These are phyloP conservation scores for Aphis craccivora DNA, from an alignment of 1,140 invertebrate species.

Conservation along the genomic window DNA sequence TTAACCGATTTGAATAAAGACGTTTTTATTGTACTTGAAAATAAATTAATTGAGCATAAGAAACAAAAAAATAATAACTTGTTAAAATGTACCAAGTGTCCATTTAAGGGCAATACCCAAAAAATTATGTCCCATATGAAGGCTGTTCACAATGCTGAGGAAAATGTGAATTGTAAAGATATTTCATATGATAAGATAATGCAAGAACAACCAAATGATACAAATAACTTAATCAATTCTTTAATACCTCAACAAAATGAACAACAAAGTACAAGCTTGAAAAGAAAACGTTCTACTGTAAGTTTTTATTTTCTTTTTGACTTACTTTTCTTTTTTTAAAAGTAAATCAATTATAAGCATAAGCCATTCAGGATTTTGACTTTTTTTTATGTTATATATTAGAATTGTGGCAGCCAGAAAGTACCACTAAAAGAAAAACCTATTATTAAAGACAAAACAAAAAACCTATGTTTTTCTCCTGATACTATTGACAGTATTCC, in stretches of 20 bases:
- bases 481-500: constrained; percentile 51
- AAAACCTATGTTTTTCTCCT: constrained; percentile 24
- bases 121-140: constrained; percentile 29
- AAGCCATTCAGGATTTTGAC: neutral
- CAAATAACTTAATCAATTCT: neutral
- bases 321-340: neutral
- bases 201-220: neutral
- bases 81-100: constrained; percentile 9
- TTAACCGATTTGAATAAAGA: neutral
- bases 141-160: neutral
- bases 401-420: neutral
- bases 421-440: neutral
- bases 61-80: neutral
- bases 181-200: neutral
- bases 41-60: neutral
- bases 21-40: neutral
- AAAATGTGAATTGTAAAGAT: neutral
- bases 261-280: neutral
- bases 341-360: neutral
- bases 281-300: constrained; percentile 40
- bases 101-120: neutral
- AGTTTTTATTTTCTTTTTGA: neutral
- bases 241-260: neutral
- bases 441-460: neutral
- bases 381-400: neutral